Evolutionary conservation across 2,888 invertebrate genomes (phyloP).

Genomic region (Eupithecia dodoneata): DNA sequence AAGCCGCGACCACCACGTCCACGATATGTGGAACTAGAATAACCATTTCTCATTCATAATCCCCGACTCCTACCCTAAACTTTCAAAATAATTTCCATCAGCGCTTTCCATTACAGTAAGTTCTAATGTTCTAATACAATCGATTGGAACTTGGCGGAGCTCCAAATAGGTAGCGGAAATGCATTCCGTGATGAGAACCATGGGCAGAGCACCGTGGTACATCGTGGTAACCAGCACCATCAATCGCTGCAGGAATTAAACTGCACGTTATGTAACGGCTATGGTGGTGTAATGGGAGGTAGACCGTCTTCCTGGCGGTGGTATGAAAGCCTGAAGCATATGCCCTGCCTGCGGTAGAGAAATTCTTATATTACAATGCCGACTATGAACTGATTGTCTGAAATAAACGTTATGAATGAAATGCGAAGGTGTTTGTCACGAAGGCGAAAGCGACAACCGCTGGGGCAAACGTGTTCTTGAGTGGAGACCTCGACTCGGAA

Average conservation of each 20-base stretch:
- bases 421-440: not conserved
- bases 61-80: not conserved
- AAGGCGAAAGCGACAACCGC: too few species aligned
- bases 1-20: not conserved
- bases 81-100: not conserved
- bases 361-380: not conserved
- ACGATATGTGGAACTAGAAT: not conserved
- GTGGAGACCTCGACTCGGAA: too few species aligned
- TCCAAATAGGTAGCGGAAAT: slow-evolving; percentile 39
- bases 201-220: slow-evolving; percentile 22
- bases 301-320: not conserved
- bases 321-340: not conserved
- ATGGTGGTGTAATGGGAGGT: not conserved
- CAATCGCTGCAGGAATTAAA: slow-evolving; percentile 39
- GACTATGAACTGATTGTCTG: too few species aligned
- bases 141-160: slow-evolving; percentile 37
- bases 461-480: too few species aligned
- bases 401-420: too few species aligned
- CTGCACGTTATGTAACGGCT: slow-evolving; percentile 30
- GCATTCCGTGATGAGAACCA: slow-evolving; percentile 28
- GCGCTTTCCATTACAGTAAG: not conserved
- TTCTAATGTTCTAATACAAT: slow-evolving; percentile 20
- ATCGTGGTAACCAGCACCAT: slow-evolving; percentile 38
- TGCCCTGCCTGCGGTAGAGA: not conserved
- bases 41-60: not conserved